These are phyloP conservation scores for Ia io DNA, from an alignment of 2,113 vertebrate species.

Conservation along the genomic window DNA sequence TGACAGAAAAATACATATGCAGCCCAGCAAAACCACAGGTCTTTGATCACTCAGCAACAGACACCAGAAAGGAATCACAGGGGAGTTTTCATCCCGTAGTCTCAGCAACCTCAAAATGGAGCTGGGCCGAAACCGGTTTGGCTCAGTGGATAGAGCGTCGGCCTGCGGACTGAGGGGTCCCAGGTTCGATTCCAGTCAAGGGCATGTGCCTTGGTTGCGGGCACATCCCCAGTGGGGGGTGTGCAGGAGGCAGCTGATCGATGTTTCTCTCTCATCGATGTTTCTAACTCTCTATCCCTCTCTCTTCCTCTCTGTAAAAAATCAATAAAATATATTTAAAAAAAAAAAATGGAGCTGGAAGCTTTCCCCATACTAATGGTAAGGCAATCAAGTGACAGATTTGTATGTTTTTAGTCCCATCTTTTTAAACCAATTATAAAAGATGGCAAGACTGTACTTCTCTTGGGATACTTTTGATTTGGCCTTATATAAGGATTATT, in stretches of 20 bases:
- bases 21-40: rapidly evolving
- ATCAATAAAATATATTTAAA: too few relatives aligned
- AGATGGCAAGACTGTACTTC: background rate
- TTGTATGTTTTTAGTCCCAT: background rate
- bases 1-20: background rate
- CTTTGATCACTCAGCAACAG: background rate
- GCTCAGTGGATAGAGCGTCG: too few relatives aligned
- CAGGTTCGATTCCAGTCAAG: too few relatives aligned
- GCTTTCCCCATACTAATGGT: background rate
- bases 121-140: too few relatives aligned
- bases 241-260: too few relatives aligned
- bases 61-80: background rate
- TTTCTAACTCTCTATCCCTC: too few relatives aligned
- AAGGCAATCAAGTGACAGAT: background rate
- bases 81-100: background rate
- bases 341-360: background rate
- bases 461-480: background rate
- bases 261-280: too few relatives aligned
- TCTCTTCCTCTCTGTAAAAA: too few relatives aligned
- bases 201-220: too few relatives aligned
- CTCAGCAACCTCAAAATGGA: background rate
- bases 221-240: too few relatives aligned
- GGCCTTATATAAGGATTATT: constrained; percentile 10
- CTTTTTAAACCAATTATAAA: background rate
- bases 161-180: too few relatives aligned